phyloP scores from a whole-genome alignment of 2,797 vertebrate species.

The Hybognathus amarus region DNA sequence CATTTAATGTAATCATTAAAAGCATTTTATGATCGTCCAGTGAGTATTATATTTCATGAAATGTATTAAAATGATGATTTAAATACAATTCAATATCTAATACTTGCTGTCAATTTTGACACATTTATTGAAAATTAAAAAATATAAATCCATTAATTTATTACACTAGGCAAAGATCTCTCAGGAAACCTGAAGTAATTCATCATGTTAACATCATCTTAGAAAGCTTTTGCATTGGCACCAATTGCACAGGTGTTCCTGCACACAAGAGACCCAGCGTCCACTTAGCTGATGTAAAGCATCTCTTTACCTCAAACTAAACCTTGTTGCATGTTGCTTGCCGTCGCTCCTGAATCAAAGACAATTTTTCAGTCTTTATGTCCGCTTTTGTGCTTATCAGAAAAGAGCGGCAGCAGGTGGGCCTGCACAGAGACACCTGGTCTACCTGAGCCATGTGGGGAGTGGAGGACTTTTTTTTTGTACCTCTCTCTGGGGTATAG shows the following conservation, averaged over 20 bases:
- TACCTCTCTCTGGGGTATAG: slow-evolving; percentile 47
- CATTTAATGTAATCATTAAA: not conserved
- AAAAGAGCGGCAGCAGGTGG: slow-evolving; percentile 71
- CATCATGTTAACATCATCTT: not conserved
- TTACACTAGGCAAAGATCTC: not conserved
- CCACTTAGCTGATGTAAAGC: slow-evolving; percentile 33
- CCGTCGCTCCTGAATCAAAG: slow-evolving; percentile 50
- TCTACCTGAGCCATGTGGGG: slow-evolving; percentile 66
- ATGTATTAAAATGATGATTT: not conserved
- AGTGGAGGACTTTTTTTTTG: slow-evolving; percentile 35
- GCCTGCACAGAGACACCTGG: slow-evolving; percentile 65
- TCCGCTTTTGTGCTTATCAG: slow-evolving; percentile 61
- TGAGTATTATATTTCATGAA: not conserved
- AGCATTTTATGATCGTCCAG: not conserved
- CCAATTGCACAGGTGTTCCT: slow-evolving; percentile 28
- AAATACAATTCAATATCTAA: not conserved
- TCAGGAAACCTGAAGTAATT: not conserved
- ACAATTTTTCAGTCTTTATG: slow-evolving; percentile 38
- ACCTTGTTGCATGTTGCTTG: slow-evolving; percentile 44
- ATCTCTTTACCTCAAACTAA: slow-evolving; percentile 4
- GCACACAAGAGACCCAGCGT: slow-evolving; percentile 8
- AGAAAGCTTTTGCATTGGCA: slow-evolving; percentile 3
- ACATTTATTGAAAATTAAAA: not conserved
- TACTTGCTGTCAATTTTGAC: not conserved
- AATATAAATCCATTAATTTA: not conserved